These are phyloP conservation scores for Potorous gilbertii DNA, from an alignment of 2,797 vertebrate genomes.

Conservation along the genomic window DNA sequence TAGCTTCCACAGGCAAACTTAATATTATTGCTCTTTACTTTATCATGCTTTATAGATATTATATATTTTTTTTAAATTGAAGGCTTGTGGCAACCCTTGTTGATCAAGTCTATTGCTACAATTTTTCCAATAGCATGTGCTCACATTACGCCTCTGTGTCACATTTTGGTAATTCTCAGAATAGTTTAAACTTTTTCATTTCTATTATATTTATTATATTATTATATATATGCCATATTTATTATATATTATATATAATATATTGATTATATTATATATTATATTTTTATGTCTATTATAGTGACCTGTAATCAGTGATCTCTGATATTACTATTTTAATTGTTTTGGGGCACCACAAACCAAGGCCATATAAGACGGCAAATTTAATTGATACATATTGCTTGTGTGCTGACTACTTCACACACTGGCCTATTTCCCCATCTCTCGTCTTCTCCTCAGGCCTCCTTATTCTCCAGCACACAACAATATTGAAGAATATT, in stretches of 20 bases:
- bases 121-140: not conserved
- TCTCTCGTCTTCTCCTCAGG: not conserved
- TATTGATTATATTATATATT: too few relatives aligned
- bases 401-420: not conserved
- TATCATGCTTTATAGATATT: not conserved
- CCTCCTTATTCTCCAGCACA: not conserved
- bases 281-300: not conserved
- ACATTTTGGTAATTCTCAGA: not conserved
- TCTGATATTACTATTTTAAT: too few relatives aligned
- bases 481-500: not conserved
- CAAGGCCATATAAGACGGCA: too few relatives aligned
- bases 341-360: too few relatives aligned
- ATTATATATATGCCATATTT: too few relatives aligned
- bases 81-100: not conserved
- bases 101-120: not conserved
- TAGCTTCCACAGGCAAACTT: not conserved
- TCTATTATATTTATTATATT: not conserved
- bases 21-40: not conserved
- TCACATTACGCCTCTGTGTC: not conserved
- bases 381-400: not conserved
- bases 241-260: too few relatives aligned
- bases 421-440: not conserved
- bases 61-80: not conserved
- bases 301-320: too few relatives aligned
- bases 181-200: not conserved